These are phyloP conservation scores for Eremophila alpestris DNA, from an alignment of 2,797 vertebrate genomes.

Conservation along the genomic window DNA sequence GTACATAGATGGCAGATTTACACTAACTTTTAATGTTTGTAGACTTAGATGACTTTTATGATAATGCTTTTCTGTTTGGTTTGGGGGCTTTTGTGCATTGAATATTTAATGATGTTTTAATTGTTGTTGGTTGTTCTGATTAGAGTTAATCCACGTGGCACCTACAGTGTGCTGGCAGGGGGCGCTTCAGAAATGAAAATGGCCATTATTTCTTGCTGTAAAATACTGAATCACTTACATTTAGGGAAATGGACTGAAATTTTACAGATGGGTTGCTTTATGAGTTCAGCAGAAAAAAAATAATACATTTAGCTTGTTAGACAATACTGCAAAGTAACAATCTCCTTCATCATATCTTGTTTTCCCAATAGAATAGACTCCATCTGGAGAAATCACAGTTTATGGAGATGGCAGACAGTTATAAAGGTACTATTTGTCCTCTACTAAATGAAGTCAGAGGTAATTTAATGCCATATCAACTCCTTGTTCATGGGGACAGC, in stretches of 20 bases:
- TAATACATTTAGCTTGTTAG: not conserved
- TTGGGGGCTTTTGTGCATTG: not conserved
- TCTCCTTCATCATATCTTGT: not conserved
- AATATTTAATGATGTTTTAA: conserved; percentile 58
- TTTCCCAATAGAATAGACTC: not conserved
- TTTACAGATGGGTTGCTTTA: conserved; percentile 41
- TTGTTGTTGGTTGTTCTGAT: conserved; percentile 47
- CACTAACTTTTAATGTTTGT: conserved; percentile 54
- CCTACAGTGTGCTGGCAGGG: conserved; percentile 30
- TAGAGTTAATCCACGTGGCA: conserved; percentile 41
- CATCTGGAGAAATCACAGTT: not conserved
- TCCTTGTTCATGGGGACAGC: not conserved
- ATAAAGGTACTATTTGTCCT: not conserved
- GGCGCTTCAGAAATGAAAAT: conserved; percentile 37
- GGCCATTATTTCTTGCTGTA: conserved; percentile 38
- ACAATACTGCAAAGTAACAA: not conserved
- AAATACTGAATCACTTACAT: not conserved
- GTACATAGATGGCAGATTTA: conserved; percentile 21
- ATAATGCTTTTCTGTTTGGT: conserved; percentile 32
- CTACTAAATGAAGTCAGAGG: not conserved
- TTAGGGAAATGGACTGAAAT: conserved; percentile 38
- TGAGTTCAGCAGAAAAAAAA: not conserved
- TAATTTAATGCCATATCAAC: not conserved
- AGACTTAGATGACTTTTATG: conserved; percentile 45
- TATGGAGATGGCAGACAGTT: not conserved